These are phyloP conservation scores for Artemia franciscana DNA, from an alignment of 1,140 invertebrate species.

Conservation along the genomic window DNA sequence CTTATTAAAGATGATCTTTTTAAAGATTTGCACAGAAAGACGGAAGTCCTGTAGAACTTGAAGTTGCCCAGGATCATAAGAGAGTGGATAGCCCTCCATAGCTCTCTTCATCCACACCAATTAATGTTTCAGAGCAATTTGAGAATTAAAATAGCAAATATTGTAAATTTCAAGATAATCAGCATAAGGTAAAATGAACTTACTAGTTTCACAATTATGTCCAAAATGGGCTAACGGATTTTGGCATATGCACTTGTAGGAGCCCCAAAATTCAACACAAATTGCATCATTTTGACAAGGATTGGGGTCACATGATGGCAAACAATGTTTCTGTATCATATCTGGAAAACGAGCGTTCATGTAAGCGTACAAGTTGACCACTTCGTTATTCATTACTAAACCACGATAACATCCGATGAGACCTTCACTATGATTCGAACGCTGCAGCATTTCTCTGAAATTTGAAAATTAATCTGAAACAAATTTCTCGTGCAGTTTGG, in stretches of 20 bases:
- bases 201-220: constrained; percentile 66
- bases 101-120: too few species aligned
- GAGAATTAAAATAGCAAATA: too few species aligned
- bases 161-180: too few species aligned
- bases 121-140: too few species aligned
- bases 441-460: constrained; percentile 38
- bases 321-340: constrained; percentile 64
- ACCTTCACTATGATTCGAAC: constrained; percentile 52
- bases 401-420: constrained; percentile 79
- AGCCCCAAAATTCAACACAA: constrained; percentile 77
- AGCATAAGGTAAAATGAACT: constrained; percentile 19
- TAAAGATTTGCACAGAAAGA: too few species aligned
- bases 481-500: too few species aligned
- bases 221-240: constrained; percentile 78
- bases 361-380: constrained; percentile 70
- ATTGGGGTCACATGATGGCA: constrained; percentile 74
- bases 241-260: constrained; percentile 43
- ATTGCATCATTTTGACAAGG: constrained; percentile 72
- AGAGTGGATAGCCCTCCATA: too few species aligned
- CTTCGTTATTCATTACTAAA: constrained; percentile 67
- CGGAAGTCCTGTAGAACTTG: too few species aligned
- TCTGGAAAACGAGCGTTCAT: constrained; percentile 74
- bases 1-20: too few species aligned
- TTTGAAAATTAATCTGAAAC: constrained; percentile 2
- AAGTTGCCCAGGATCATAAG: too few species aligned